A percentile compares a stretch with the other conserved stretches of the same genome.
These are phyloP conservation scores for Drosophila santomea DNA, from an alignment of 1,140 invertebrate genomes.

Conservation along the genomic window DNA sequence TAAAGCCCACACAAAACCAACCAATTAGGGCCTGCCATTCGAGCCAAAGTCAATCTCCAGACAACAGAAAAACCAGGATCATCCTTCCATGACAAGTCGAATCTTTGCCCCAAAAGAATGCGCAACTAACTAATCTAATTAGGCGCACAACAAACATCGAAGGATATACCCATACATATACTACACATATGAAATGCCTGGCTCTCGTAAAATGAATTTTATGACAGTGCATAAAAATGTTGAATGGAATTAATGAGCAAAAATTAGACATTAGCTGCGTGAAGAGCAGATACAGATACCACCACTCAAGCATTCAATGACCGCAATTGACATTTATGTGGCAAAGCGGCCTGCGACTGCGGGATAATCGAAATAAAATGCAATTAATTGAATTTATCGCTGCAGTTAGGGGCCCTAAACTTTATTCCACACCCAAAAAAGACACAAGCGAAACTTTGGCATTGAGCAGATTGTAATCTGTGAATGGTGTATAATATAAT, in stretches of 20 bases:
- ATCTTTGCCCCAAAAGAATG: constrained; percentile 48
- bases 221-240: constrained; percentile 83
- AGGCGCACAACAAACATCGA: constrained; percentile 46
- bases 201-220: constrained; percentile 77
- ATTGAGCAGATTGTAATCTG: background rate
- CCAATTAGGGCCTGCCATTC: constrained; percentile 35
- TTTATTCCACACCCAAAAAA: background rate
- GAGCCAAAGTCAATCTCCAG: constrained; percentile 24
- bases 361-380: constrained; percentile 78
- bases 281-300: constrained; percentile 3
- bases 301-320: constrained; percentile 69
- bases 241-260: constrained; percentile 79
- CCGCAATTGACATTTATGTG: constrained; percentile 76
- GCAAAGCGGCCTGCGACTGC: constrained; percentile 1
- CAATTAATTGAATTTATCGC: constrained; percentile 83
- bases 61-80: constrained; percentile 8
- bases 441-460: background rate
- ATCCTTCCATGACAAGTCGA: constrained; percentile 28
- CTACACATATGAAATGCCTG: constrained; percentile 15
- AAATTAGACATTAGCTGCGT: constrained; percentile 72
- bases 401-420: constrained; percentile 49
- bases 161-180: background rate
- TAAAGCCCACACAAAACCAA: constrained; percentile 7
- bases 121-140: constrained; percentile 75
- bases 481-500: background rate